Evolutionary conservation across 2,113 vertebrate genomes (phyloP), one percentile per base, ranked within the genome.

Genomic region (Arvicanthis niloticus): DNA sequence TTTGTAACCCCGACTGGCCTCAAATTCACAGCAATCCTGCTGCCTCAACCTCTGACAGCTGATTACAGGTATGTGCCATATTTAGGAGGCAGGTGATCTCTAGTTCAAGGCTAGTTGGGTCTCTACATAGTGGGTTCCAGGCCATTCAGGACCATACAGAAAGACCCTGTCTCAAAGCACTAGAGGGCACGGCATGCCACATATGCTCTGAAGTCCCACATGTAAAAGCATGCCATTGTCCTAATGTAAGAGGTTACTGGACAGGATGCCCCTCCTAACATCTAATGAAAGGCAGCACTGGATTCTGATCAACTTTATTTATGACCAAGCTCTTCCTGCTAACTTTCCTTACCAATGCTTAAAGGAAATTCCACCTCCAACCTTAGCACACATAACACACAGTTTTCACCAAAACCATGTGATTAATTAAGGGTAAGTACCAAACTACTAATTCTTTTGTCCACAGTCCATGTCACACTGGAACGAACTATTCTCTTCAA

Each of bases 311-410:
- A n/a, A 42, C 85, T 68, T 31, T 81, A 88, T 68, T 31, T 81
- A 88, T 75, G 4, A 94, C 6, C 91, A 65, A 65, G 40, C 9
- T 94, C 60, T 85, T 88, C 34, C 86, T 82, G 6, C 7, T 72
- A 56, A 78, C 42, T 96, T 82, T 91, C 45, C 51, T 96, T 51
- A 48, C 40, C 88, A 67, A 7, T 24, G 34, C 84, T 53, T 92
- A 93, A 93, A 86, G 12, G 37, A 95, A 89, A 94, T 60, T 85
- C 51, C 29, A 72, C 24, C 84, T 76, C 88, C 88, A 72, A 76
- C 19, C 70, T 88, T 3, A 85, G 70, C 34, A 10, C 22, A 40
- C 29, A 78, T 22, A 56, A 53, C 51, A 21, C 77, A 77, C 48
- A 77, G 75, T 58, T 56, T 93, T 51, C 51, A 60, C 42, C 16